Evolutionary conservation across 2,113 vertebrate genomes (phyloP).

Genomic region (Atractosteus spatula): DNA sequence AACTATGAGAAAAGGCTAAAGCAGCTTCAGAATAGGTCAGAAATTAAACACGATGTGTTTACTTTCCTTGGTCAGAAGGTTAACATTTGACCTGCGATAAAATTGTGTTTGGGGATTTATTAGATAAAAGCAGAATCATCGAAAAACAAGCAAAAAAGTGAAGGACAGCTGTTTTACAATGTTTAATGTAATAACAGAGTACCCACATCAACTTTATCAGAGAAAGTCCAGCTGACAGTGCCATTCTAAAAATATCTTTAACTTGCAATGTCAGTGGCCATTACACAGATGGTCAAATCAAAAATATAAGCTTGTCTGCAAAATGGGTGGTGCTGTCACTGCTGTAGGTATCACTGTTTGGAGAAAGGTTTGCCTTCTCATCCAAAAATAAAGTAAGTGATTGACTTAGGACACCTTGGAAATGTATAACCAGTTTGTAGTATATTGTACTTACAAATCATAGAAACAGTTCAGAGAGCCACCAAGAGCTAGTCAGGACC

Average conservation of each 20-base stretch:
- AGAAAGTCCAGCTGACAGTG: background rate
- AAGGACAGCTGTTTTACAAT: slow-evolving; percentile 1
- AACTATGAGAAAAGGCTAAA: background rate
- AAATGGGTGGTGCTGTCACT: slow-evolving; percentile 1
- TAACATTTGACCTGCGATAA: slow-evolving; percentile 1
- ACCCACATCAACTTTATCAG: background rate
- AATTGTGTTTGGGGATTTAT: slow-evolving; percentile 2
- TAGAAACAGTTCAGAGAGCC: background rate
- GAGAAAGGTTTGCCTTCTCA: background rate
- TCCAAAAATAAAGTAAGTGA: background rate
- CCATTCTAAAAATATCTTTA: background rate
- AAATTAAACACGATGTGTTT: too few relatives aligned
- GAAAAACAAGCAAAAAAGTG: background rate
- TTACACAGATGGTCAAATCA: background rate
- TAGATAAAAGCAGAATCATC: slow-evolving; percentile 2
- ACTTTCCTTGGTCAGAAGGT: background rate
- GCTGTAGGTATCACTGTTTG: background rate
- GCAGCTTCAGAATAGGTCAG: background rate
- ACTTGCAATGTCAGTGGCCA: background rate
- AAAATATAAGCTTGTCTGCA: background rate
- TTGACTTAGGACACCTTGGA: slow-evolving; percentile 1
- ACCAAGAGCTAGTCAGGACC: background rate
- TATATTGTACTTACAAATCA: slow-evolving; percentile 5
- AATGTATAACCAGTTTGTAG: background rate
- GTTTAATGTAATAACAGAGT: background rate